Evolutionary conservation across 2,797 vertebrate species (phyloP).

Genomic region (Eulemur albifrons): DNA sequence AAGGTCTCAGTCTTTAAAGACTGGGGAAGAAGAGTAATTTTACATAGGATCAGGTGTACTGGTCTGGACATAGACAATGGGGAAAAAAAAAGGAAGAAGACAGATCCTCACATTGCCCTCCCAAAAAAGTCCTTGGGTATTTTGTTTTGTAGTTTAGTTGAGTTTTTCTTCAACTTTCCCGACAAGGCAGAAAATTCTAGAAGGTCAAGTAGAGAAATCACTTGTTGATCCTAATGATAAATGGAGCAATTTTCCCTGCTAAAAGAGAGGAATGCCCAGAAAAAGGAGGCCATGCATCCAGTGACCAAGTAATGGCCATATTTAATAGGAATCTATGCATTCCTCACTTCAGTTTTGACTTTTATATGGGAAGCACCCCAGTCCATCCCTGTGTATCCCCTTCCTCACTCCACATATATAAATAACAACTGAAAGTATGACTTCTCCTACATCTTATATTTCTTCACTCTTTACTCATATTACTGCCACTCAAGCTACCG

Average conservation of each 20-base stretch:
- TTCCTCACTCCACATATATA: neutral
- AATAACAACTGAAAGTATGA: neutral
- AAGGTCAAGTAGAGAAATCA: neutral
- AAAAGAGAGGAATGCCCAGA: neutral
- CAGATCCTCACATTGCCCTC: too few relatives aligned
- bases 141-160: neutral
- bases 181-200: neutral
- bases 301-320: neutral
- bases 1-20: neutral
- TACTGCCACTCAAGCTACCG: neutral
- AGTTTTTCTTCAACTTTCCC: neutral
- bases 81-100: too few relatives aligned
- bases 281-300: neutral
- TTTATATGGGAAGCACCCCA: rapidly evolving
- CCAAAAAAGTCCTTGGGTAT: neutral
- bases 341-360: neutral
- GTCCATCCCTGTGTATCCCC: rapidly evolving
- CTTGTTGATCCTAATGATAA: neutral
- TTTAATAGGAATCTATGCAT: neutral
- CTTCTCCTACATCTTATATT: neutral
- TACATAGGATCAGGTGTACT: neutral
- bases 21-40: neutral
- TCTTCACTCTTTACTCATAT: neutral
- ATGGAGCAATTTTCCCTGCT: neutral
- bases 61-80: neutral